Evolutionary conservation across 2,113 vertebrate species (phyloP), one percentile per base, ranked within the genome.

Genomic region (Copsychus sechellarum): DNA sequence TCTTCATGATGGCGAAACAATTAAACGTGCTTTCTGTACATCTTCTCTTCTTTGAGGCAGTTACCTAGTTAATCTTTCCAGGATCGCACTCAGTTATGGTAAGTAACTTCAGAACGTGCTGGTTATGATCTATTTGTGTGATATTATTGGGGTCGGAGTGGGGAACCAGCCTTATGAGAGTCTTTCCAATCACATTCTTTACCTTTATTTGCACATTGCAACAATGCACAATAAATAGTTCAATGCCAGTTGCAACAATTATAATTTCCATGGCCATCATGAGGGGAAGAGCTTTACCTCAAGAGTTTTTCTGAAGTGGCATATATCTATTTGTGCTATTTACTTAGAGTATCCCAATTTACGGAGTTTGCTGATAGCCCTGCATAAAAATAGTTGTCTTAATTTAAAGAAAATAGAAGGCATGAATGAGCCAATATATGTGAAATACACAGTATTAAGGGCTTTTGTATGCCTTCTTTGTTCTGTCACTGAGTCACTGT

Each of bases 111-210:
- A 11, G 21, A 80, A 80, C 17, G 1, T 2, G 12, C 34, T 38
- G 38, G 17, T 36, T 56, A 2, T 12, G 34, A 18, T 65, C 22
- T 38, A 0, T 4, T 26, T 33, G 23, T 33, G 23, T 78, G 22
- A 13, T n/a, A 11, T 24, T 48, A 0, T 4, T 53, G 5, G 13
- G 33, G 20, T 67, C 0, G 0, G 31, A 1, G 16, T 78, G 42
- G 36, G 42, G 20, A 91, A 34, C 20, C 7, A 29, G 43, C 16
- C 45, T 6, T 33, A 8, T 0, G 17, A 29, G 6, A 31, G 17
- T 12, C 50, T 64, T 92, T 54, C 13, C 16, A 12, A 2, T 62
- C 20, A 13, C 31, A 6, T 38, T 26, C 4, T 17, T 5, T 22
- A 25, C 42, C 42, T 28, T 36, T 43, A 11, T 28, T 47, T 74